phyloP scores from a whole-genome alignment of 2,113 vertebrate species.

The Machaerirhynchus nigripectus region DNA sequence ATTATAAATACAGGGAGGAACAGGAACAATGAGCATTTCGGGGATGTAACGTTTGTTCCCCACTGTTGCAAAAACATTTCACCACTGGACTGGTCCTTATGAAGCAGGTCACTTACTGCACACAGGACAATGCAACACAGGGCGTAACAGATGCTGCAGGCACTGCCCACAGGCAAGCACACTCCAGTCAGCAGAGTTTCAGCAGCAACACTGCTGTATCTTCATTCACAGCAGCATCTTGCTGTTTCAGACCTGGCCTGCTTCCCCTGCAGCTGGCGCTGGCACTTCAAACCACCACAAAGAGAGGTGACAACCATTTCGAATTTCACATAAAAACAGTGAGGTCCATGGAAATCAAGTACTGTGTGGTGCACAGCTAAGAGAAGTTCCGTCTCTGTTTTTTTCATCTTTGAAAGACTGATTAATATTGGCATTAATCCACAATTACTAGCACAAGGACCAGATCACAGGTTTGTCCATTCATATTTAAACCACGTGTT shows the following conservation, averaged over 20 bases:
- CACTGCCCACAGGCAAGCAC: slow-evolving; percentile 19
- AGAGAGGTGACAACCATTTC: slow-evolving; percentile 72
- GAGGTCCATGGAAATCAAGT: slow-evolving; percentile 69
- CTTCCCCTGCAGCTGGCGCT: slow-evolving; percentile 72
- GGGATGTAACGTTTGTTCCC: background rate
- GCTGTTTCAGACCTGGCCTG: background rate
- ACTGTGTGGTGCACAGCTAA: slow-evolving; percentile 56
- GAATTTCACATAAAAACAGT: slow-evolving; percentile 72
- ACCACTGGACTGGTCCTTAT: background rate
- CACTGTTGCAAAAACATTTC: slow-evolving; percentile 24
- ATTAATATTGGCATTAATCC: slow-evolving; percentile 73
- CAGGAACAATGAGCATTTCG: slow-evolving; percentile 26
- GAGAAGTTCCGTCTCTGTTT: slow-evolving; percentile 44
- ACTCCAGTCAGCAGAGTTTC: background rate
- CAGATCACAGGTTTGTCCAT: slow-evolving; percentile 57
- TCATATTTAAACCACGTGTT: slow-evolving; percentile 66
- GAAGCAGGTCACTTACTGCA: background rate
- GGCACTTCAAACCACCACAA: slow-evolving; percentile 66
- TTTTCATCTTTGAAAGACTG: slow-evolving; percentile 55
- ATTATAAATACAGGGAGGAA: slow-evolving; percentile 75
- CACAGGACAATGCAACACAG: background rate
- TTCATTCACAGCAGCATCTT: slow-evolving; percentile 29
- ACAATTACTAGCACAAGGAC: slow-evolving; percentile 69
- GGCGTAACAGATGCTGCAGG: background rate
- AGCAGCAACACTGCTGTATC: background rate